Conservation (phyloP, 2,888 invertebrate genomes). For the Muscina levida region DNA sequence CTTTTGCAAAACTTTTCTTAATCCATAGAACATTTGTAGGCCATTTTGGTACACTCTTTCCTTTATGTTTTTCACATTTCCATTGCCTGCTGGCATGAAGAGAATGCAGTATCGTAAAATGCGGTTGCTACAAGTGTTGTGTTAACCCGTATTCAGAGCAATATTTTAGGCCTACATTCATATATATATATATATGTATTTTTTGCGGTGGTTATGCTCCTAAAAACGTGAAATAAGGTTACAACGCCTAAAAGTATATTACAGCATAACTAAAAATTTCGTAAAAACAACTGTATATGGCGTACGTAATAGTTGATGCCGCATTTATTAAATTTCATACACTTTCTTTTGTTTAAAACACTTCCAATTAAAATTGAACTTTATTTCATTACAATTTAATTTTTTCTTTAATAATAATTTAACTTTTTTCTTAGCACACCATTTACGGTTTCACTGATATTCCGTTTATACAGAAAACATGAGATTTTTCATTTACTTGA, state of each 20-base stretch:
- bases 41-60: no score
- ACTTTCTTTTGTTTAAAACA: no score
- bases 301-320: no score
- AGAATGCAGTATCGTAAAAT: no score
- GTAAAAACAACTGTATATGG: background rate
- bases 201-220: constrained; percentile 18
- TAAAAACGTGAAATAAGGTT: constrained; percentile 35
- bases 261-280: background rate
- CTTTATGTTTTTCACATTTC: no score
- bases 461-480: constrained; percentile 19
- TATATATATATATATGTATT: constrained; percentile 5
- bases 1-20: no score
- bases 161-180: background rate
- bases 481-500: constrained; percentile 1
- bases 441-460: constrained; percentile 16
- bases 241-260: constrained; percentile 39
- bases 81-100: no score
- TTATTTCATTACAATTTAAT: background rate
- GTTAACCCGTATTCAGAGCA: background rate
- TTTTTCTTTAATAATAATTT: constrained; percentile 6
- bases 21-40: no score
- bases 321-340: background rate
- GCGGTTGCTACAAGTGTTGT: constrained; percentile 39
- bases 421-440: constrained; percentile 2
- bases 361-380: background rate